Conservation (phyloP, 2,797 vertebrate species). For the Threskiornis aethiopicus region DNA sequence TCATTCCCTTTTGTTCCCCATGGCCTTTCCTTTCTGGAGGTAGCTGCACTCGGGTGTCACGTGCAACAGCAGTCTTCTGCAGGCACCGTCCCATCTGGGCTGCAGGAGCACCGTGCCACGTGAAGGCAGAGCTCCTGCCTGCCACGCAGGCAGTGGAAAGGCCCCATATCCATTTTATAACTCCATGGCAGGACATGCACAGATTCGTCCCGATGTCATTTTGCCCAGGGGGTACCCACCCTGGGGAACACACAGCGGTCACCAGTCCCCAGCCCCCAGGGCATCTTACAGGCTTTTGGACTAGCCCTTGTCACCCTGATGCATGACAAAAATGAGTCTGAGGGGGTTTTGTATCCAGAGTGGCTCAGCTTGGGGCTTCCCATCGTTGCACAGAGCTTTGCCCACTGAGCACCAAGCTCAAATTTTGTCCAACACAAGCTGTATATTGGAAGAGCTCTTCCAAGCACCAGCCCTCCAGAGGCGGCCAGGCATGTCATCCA, state of each 20-base stretch:
- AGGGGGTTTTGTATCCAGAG: not conserved
- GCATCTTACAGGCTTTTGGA: not conserved
- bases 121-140: not conserved
- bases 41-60: accelerated
- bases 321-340: not conserved
- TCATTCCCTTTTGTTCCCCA: not conserved
- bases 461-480: not conserved
- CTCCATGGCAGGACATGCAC: accelerated
- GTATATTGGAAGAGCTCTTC: not conserved
- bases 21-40: not conserved
- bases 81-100: not conserved
- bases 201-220: not conserved
- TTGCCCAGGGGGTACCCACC: not conserved
- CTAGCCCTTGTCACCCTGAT: not conserved
- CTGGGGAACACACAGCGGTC: not conserved
- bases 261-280: accelerated
- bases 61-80: not conserved
- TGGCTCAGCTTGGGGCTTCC: not conserved
- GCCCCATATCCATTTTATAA: not conserved
- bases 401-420: not conserved
- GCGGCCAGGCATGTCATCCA: accelerated
- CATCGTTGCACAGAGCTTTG: not conserved
- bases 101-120: accelerated
- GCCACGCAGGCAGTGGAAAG: accelerated
- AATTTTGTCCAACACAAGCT: not conserved